Conservation (phyloP, 2,888 invertebrate species). For the Acanthosepion pharaonis region DNA sequence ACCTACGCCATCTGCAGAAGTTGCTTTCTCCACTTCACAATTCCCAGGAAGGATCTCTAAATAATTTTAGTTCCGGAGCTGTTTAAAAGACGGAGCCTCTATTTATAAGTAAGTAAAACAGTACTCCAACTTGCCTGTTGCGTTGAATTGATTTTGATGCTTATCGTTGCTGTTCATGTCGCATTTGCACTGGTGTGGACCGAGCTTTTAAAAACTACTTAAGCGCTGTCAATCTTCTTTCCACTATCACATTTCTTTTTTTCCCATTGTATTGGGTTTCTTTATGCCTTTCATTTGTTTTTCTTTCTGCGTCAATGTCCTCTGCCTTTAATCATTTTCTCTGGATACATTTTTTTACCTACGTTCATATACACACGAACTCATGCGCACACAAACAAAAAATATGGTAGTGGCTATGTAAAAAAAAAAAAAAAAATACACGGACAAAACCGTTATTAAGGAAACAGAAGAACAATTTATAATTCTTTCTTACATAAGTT, state of each 20-base stretch:
- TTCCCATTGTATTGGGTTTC: not conserved
- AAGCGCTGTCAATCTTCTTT: not conserved
- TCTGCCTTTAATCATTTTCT: not conserved
- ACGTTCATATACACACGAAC: too few relatives aligned
- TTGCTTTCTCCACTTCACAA: not conserved
- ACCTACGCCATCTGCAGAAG: not conserved
- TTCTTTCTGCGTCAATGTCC: not conserved
- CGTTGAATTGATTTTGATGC: not conserved
- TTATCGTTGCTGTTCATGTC: not conserved
- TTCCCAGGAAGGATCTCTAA: not conserved
- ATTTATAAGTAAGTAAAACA: constrained; percentile 6
- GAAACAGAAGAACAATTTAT: not conserved
- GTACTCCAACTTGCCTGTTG: not conserved
- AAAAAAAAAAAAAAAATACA: not conserved
- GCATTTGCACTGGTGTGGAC: not conserved
- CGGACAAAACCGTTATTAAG: not conserved
- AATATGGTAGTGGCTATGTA: not conserved
- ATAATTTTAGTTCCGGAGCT: not conserved
- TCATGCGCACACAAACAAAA: not conserved
- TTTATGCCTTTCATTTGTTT: not conserved
- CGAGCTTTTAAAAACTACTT: not conserved
- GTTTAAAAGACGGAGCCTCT: constrained; percentile 4
- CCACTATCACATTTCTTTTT: not conserved
- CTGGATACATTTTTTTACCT: too few relatives aligned
- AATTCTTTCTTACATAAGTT: too few relatives aligned